Conservation (phyloP, 2,113 vertebrate genomes). For the Sylvilagus bachmani region DNA sequence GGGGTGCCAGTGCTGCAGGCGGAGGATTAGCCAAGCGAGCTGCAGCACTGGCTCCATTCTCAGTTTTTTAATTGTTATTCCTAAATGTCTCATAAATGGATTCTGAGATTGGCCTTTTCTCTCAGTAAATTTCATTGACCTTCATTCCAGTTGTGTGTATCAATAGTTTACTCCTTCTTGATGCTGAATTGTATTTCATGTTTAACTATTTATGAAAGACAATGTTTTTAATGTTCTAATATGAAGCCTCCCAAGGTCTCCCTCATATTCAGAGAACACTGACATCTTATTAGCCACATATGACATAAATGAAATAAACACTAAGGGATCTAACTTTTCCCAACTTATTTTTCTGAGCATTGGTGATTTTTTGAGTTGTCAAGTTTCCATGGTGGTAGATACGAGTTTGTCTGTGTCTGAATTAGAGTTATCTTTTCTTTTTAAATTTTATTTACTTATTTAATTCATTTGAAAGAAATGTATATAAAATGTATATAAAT, state of each 20-base stretch:
- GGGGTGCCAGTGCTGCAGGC: no score
- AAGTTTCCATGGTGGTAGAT: neutral
- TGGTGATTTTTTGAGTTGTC: constrained; percentile 1
- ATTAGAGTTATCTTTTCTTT: neutral
- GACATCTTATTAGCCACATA: neutral
- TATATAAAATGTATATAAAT: no score
- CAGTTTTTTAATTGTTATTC: neutral
- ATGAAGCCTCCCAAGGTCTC: neutral
- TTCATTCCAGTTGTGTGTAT: neutral
- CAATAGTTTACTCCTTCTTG: neutral
- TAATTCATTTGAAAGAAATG: no score
- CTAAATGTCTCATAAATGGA: neutral
- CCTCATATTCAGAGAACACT: neutral
- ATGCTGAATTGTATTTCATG: neutral
- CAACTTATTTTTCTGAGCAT: neutral
- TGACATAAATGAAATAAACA: neutral
- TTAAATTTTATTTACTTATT: no score
- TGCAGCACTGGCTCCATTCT: neutral
- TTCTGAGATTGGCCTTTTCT: neutral
- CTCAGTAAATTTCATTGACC: neutral
- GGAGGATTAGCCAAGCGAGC: no score
- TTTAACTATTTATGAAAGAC: neutral
- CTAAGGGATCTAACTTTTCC: neutral
- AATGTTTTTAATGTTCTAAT: neutral
- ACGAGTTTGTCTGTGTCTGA: neutral